A percentile compares a stretch with the other conserved stretches of the same genome.
Evolutionary conservation across 2,888 invertebrate species (phyloP).

Genomic region (Caenorhabditis imperialis): DNA sequence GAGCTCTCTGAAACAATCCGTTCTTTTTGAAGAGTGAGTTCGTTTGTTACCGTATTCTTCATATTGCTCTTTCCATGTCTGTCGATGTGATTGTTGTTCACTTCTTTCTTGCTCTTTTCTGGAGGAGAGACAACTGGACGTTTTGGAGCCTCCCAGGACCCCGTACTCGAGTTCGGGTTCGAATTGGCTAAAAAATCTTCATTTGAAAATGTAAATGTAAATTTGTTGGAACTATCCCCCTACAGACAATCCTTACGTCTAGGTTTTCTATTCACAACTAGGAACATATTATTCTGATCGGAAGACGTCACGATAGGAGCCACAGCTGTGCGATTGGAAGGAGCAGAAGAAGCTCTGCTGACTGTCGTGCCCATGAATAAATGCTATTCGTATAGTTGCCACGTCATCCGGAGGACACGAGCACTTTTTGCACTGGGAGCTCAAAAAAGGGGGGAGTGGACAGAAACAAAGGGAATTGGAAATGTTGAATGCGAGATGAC

Average conservation of each 20-base stretch:
- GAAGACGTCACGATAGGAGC: background rate
- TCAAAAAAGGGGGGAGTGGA: constrained; percentile 13
- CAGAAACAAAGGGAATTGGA: constrained; percentile 20
- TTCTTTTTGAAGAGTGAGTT: too few species aligned
- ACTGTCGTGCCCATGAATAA: constrained; percentile 45
- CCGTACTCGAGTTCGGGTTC: constrained; percentile 59
- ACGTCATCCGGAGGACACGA: constrained; percentile 19
- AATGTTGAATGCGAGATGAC: constrained; percentile 14
- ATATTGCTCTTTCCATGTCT: constrained; percentile 11
- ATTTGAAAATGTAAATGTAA: background rate
- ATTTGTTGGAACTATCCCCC: too few species aligned
- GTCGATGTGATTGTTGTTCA: constrained; percentile 43
- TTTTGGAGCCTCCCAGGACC: constrained; percentile 59
- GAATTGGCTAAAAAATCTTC: constrained; percentile 27
- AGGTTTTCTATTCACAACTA: constrained; percentile 32
- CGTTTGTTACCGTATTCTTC: too few species aligned
- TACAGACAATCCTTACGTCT: constrained; percentile 35
- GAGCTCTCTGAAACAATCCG: constrained; percentile 31
- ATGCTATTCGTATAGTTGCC: background rate
- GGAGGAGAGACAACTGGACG: constrained; percentile 25
- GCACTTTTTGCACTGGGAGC: constrained; percentile 1
- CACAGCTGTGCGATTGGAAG: background rate
- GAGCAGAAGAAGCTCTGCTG: constrained; percentile 47
- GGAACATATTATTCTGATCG: constrained; percentile 37
- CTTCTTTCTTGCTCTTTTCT: constrained; percentile 34